Conservation (phyloP, 2,797 vertebrate species). For the Eulemur coronatus region DNA sequence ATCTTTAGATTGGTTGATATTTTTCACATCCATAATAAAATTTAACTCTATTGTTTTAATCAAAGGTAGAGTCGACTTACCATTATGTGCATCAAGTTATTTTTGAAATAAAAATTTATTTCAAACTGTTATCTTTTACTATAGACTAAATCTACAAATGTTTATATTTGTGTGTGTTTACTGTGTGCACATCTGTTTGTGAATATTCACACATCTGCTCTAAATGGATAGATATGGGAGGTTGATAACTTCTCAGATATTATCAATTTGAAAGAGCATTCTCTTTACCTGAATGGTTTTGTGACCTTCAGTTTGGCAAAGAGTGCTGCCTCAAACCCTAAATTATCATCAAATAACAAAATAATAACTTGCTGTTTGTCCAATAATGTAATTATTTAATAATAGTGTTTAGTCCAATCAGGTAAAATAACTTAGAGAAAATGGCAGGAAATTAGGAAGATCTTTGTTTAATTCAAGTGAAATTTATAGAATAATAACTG, state of each 20-base stretch:
- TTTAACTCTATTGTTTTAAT: not conserved
- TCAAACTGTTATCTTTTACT: not conserved
- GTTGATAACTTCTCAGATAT: not conserved
- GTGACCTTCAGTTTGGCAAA: not conserved
- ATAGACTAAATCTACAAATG: not conserved
- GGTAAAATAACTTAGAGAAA: not conserved
- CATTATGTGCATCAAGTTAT: not conserved
- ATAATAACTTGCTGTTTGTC: not conserved
- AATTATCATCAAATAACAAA: slow-evolving; percentile 8
- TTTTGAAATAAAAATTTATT: not conserved
- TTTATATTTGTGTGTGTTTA: not conserved
- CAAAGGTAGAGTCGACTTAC: not conserved
- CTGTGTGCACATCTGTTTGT: not conserved
- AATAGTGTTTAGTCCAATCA: not conserved
- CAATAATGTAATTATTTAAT: not conserved
- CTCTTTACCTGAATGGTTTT: not conserved
- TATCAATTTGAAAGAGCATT: slow-evolving; percentile 2
- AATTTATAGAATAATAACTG: slow-evolving; percentile 1
- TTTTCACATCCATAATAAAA: not conserved
- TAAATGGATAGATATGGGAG: not conserved
- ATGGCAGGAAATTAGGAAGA: not conserved
- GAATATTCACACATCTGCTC: slow-evolving; percentile 14
- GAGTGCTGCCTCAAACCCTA: not conserved
- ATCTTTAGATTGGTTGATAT: not conserved
- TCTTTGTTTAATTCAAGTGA: slow-evolving; percentile 3